phyloP scores from a whole-genome alignment of 2,888 invertebrate genomes.

The Acrocyrtus sp. region DNA sequence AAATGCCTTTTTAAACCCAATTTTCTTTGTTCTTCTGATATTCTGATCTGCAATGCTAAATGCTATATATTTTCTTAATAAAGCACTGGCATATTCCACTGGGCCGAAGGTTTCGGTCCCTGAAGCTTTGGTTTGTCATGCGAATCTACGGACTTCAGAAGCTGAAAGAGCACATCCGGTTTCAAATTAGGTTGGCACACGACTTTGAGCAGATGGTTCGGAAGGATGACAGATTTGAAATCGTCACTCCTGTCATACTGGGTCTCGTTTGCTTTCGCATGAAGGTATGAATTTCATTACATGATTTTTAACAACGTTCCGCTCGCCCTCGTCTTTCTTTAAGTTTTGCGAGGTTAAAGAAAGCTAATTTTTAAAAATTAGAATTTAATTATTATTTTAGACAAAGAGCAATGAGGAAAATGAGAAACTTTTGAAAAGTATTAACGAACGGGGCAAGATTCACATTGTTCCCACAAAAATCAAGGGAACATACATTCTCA shows the following conservation, averaged over 20 bases:
- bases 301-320: not conserved
- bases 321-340: not conserved
- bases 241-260: conserved; percentile 88
- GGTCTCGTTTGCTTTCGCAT: conserved; percentile 96
- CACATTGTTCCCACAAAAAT: conserved; percentile 94
- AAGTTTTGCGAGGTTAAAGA: too few species aligned
- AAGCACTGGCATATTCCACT: conserved; percentile 96
- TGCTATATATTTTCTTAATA: too few species aligned
- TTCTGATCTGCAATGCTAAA: conserved; percentile 21
- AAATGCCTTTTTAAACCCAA: not conserved
- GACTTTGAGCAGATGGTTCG: conserved; percentile 84
- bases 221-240: conserved; percentile 85
- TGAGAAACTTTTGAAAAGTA: conserved; percentile 81
- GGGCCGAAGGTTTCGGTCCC: conserved; percentile 89
- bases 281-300: conserved; percentile 71
- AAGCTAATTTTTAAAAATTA: not conserved
- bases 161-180: conserved; percentile 85
- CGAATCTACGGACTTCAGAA: conserved; percentile 89
- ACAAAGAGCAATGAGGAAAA: conserved; percentile 80
- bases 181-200: conserved; percentile 86
- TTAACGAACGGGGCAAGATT: conserved; percentile 90
- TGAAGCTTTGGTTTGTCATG: conserved; percentile 96
- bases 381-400: conserved; percentile 10
- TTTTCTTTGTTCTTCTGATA: not conserved
- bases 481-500: conserved; percentile 82